Percentiles rank a stretch among this genome's conserved stretches.
Conservation (phyloP, 2,797 vertebrate genomes). For the Chloroceryle amazona region DNA sequence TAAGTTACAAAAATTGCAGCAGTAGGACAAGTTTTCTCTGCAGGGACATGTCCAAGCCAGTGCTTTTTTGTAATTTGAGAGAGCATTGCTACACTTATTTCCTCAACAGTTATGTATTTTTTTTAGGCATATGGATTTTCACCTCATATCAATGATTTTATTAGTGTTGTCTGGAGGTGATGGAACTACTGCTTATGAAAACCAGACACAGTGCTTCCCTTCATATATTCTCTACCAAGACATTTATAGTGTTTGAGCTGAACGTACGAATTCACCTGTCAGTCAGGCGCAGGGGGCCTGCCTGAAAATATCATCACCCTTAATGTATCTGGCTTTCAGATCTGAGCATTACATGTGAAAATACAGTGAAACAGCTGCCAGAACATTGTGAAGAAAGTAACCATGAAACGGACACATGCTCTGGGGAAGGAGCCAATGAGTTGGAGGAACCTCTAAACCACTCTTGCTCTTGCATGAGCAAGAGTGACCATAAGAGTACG, state of each 20-base stretch:
- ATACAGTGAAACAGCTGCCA: not conserved
- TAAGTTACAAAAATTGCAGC: not conserved
- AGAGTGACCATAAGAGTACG: not conserved
- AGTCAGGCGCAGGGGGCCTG: not conserved
- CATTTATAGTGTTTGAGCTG: not conserved
- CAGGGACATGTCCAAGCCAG: not conserved
- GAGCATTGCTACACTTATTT: not conserved
- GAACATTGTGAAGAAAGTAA: not conserved
- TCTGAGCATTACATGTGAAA: not conserved
- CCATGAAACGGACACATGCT: not conserved
- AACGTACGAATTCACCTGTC: slow-evolving; percentile 71
- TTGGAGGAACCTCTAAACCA: not conserved
- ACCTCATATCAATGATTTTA: slow-evolving; percentile 10
- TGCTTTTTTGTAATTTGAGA: not conserved
- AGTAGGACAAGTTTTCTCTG: slow-evolving; percentile 14
- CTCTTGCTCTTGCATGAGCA: not conserved
- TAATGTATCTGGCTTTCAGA: not conserved
- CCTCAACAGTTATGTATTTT: slow-evolving; percentile 6
- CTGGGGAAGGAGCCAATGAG: not conserved
- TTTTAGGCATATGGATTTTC: not conserved
- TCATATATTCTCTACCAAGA: not conserved
- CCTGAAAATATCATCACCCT: slow-evolving; percentile 35
- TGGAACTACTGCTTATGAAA: slow-evolving; percentile 20
- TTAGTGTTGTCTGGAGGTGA: slow-evolving; percentile 30
- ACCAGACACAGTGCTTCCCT: slow-evolving; percentile 9